A percentile compares a stretch with the other conserved stretches of the same genome.
Evolutionary conservation across 2,888 invertebrate species (phyloP).

Genomic region (Chironomus tentans): DNA sequence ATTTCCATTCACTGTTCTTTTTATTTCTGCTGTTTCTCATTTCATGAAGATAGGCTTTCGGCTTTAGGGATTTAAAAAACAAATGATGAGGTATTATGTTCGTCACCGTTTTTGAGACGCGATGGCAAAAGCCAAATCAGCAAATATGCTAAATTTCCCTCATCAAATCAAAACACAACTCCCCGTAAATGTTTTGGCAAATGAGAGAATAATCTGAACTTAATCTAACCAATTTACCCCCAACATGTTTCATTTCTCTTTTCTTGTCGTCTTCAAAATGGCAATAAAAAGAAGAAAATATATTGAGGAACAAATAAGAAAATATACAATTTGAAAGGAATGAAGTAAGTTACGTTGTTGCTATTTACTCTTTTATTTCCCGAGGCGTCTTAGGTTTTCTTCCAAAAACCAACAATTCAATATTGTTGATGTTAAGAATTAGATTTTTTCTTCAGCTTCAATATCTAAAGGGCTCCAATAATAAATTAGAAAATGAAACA

Average conservation of each 20-base stretch:
- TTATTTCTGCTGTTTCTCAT: too few species aligned
- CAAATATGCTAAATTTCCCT: constrained; percentile 2
- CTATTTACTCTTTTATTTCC: too few species aligned
- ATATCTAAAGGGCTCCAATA: too few species aligned
- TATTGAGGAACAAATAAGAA: background rate
- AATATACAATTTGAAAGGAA: background rate
- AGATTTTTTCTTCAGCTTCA: too few species aligned
- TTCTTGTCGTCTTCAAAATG: background rate
- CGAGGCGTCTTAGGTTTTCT: too few species aligned
- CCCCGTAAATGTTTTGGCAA: constrained; percentile 8
- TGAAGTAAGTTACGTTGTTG: too few species aligned
- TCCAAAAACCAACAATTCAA: too few species aligned
- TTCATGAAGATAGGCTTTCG: background rate
- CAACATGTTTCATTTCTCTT: background rate
- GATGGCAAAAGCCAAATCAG: background rate
- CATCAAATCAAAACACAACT: background rate
- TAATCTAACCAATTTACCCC: constrained; percentile 12
- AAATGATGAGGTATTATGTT: constrained; percentile 6
- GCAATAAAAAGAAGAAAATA: background rate
- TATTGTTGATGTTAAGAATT: too few species aligned
- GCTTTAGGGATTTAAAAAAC: background rate
- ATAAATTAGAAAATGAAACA: too few species aligned
- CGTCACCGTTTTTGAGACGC: background rate
- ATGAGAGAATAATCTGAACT: constrained; percentile 10
- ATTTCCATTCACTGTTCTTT: too few species aligned